A percentile compares a stretch with the other conserved stretches of the same genome.
Conservation (phyloP, 2,888 invertebrate genomes). For the Scelioninae gen. 2 region DNA sequence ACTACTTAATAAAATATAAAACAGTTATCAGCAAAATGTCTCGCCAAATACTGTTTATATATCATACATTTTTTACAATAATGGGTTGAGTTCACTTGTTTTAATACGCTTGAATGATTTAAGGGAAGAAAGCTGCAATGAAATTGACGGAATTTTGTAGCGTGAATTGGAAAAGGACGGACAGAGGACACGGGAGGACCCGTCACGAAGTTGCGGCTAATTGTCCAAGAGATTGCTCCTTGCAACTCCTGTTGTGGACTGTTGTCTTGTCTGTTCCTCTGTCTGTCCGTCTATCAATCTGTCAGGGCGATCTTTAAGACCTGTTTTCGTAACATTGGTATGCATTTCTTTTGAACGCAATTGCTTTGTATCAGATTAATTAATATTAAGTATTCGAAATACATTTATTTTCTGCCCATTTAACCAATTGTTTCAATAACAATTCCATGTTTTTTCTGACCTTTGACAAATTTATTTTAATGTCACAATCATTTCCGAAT, state of each 20-base stretch:
- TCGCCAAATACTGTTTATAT: too few relatives aligned
- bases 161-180: conserved; percentile 58
- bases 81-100: too few relatives aligned
- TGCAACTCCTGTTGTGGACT: conserved; percentile 64
- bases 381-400: conserved; percentile 53
- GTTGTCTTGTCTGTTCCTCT: conserved; percentile 59
- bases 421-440: conserved; percentile 34
- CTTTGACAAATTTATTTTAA: conserved; percentile 46
- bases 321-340: conserved; percentile 55
- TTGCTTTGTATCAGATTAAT: conserved; percentile 55
- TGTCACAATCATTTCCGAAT: conserved; percentile 22
- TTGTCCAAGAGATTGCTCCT: conserved; percentile 74
- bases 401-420: conserved; percentile 45
- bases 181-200: conserved; percentile 67
- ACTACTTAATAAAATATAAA: too few relatives aligned
- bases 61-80: too few relatives aligned
- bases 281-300: conserved; percentile 60
- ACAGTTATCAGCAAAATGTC: too few relatives aligned
- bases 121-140: conserved; percentile 23
- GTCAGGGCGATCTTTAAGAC: conserved; percentile 58
- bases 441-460: conserved; percentile 30
- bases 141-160: conserved; percentile 29
- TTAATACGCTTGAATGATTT: conserved; percentile 26
- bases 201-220: conserved; percentile 74
- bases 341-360: conserved; percentile 54